Percentiles rank a stretch among this genome's conserved stretches.
phyloP scores from a whole-genome alignment of 1,140 invertebrate species.

The Heliconius nattereri region DNA sequence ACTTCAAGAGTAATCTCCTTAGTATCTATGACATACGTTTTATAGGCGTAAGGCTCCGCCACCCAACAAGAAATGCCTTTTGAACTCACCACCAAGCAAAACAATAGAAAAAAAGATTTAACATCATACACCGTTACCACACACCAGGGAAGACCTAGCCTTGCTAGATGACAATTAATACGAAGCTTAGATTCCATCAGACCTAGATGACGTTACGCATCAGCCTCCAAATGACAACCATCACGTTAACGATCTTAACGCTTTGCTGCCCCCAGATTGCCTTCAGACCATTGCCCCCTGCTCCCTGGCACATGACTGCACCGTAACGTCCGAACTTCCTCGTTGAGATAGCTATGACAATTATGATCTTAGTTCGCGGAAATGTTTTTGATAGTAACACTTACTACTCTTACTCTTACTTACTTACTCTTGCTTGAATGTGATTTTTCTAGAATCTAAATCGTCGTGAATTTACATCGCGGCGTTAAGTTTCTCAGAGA shows the following conservation, averaged over 20 bases:
- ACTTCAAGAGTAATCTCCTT: no score
- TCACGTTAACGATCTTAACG: conserved; percentile 75
- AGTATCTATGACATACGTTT: no score
- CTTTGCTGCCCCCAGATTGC: conserved; percentile 73
- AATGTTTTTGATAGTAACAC: neutral
- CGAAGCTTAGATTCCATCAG: conserved; percentile 33
- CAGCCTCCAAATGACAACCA: conserved; percentile 62
- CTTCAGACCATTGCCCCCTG: conserved; percentile 71
- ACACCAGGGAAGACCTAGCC: neutral
- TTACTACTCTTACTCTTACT: no score
- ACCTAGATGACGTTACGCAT: conserved; percentile 44
- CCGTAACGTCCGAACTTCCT: conserved; percentile 70
- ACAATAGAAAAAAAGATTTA: neutral
- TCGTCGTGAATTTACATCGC: no score
- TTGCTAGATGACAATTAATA: conserved; percentile 26
- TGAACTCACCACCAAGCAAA: neutral
- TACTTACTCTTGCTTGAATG: neutral
- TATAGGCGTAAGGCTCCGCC: no score
- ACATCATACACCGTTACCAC: neutral
- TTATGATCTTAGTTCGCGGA: neutral
- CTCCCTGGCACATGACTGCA: conserved; percentile 69
- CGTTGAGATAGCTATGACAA: conserved; percentile 42
- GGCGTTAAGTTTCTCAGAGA: no score
- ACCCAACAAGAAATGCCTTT: no score
- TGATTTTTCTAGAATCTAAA: neutral